Evolutionary conservation across 2,888 invertebrate genomes (phyloP), one percentile per base, ranked within the genome.

Genomic region (Zeuzera pyrina): DNA sequence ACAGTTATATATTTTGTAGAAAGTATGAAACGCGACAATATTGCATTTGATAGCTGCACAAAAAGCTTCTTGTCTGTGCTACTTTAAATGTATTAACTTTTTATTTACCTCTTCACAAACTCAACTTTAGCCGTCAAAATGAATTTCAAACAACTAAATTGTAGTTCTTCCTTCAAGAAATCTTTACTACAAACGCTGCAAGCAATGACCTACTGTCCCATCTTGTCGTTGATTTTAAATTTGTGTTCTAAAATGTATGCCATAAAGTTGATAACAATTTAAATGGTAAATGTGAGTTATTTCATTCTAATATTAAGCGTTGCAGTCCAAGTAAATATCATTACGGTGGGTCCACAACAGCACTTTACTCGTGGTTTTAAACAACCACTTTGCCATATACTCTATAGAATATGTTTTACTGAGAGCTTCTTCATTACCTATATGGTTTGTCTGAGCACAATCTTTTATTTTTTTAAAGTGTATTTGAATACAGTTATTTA

Each of bases 61-160:
- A n/a, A n/a, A n/a, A n/a, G n/a, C n/a, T n/a, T n/a, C n/a, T n/a
- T n/a, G n/a, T n/a, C n/a, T n/a, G n/a, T n/a, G 46, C 42, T 57
- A 65, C 60, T 62, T 53, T 47, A 49, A 51, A 56, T 52, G 52
- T 28, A 59, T 64, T 53, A 56, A 67, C 58, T 52, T 67, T 65
- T 55, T 55, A 60, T 62, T 65, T 63, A 57, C 53, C 55, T 45
- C 45, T 35, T 28, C 30, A 38, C 46, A 59, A 55, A 57, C 52
- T 50, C 60, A 69, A 69, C 61, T 65, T 60, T 35, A 19, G 50
- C 50, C 48, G 54, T 61, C 58, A 60, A 54, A 72, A 69, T 69
- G 64, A 71, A 74, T 72, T 72, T 61, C 62, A 65, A 69, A 68
- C 64, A 66, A 67, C 54, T 56, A 64, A 66, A 71, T 67, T 64